Percentiles rank a stretch among this genome's conserved stretches.
Conservation (phyloP, 2,888 invertebrate species). For the Allolobophora icterica region DNA sequence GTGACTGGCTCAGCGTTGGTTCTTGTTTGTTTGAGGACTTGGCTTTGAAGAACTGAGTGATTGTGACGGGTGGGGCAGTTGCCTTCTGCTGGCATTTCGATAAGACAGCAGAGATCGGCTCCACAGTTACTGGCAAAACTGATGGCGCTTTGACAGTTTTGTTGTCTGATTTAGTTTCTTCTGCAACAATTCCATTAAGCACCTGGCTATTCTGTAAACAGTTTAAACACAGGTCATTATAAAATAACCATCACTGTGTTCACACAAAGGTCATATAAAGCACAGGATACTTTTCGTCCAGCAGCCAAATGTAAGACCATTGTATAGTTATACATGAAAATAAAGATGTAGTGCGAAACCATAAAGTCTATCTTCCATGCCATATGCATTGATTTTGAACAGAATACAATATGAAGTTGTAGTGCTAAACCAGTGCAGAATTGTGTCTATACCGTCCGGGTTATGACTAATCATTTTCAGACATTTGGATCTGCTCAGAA, state of each 20-base stretch:
- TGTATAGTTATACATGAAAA: no score
- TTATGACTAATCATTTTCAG: no score
- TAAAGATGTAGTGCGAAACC: no score
- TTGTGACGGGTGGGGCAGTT: conserved; percentile 58
- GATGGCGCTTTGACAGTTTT: background rate
- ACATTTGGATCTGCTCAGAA: no score
- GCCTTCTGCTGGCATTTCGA: conserved; percentile 54
- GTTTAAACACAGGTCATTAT: background rate
- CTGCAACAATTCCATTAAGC: background rate
- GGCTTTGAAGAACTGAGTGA: conserved; percentile 56
- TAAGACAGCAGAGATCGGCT: conserved; percentile 53
- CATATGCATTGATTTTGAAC: no score
- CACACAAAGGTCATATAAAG: background rate
- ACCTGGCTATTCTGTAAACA: background rate
- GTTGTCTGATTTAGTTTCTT: background rate
- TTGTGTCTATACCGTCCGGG: no score
- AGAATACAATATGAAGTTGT: no score
- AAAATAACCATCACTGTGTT: no score
- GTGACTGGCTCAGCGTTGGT: background rate
- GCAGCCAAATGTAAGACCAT: no score
- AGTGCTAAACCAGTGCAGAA: no score
- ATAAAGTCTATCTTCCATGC: no score
- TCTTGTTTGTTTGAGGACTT: background rate
- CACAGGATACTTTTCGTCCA: no score
- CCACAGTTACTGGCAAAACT: conserved; percentile 36